A percentile compares a stretch with the other conserved stretches of the same genome.
phyloP scores from a whole-genome alignment of 1,140 invertebrate genomes.

The Leptoteleia sp. region DNA sequence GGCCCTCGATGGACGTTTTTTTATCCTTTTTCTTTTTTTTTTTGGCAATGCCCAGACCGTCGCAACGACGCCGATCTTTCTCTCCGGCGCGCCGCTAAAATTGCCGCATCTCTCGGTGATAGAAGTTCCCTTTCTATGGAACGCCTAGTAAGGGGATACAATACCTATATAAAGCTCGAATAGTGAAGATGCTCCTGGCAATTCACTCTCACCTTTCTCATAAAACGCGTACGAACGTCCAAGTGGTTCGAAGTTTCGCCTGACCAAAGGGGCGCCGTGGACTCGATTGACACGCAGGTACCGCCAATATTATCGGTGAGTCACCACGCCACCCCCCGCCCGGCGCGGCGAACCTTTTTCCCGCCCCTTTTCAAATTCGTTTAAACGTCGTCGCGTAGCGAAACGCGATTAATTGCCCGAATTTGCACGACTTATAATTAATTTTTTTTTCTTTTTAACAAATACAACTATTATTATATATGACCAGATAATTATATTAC shows the following conservation, averaged over 20 bases:
- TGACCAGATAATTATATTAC: too few species aligned
- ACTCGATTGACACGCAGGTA: slow-evolving; percentile 45
- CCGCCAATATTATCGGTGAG: slow-evolving; percentile 48
- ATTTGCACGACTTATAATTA: too few species aligned
- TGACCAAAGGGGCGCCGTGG: slow-evolving; percentile 51
- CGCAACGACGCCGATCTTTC: slow-evolving; percentile 34
- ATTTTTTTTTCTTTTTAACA: too few species aligned
- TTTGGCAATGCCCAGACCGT: slow-evolving; percentile 11
- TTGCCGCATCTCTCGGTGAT: slow-evolving; percentile 66
- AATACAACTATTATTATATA: too few species aligned
- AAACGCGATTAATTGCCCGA: too few species aligned
- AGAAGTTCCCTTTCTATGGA: slow-evolving; percentile 77
- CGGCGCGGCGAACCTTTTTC: background rate
- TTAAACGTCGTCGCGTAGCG: too few species aligned
- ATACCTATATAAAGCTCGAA: slow-evolving; percentile 82
- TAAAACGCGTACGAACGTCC: slow-evolving; percentile 59
- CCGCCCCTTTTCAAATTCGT: slow-evolving; percentile 5
- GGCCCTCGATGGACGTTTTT: too few species aligned
- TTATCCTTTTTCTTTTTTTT: background rate
- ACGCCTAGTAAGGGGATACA: slow-evolving; percentile 78
- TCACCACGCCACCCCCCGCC: background rate
- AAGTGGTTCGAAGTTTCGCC: slow-evolving; percentile 58
- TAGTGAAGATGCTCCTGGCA: slow-evolving; percentile 80
- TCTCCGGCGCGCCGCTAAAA: slow-evolving; percentile 67
- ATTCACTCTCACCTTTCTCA: slow-evolving; percentile 77